Evolutionary conservation across 2,888 invertebrate genomes (phyloP).

Genomic region (Stictocephala bisonia): DNA sequence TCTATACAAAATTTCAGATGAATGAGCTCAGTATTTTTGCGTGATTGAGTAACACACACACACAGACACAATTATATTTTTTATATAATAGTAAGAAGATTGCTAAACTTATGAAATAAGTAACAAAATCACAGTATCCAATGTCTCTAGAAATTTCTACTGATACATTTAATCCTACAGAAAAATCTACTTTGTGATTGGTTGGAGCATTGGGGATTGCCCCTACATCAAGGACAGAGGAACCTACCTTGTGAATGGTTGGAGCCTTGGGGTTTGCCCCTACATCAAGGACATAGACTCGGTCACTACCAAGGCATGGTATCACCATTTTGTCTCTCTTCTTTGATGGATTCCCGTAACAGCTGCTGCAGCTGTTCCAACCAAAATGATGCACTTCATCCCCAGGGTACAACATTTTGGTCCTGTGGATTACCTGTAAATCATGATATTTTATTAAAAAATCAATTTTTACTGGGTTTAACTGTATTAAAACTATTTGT

Average conservation of each 20-base stretch:
- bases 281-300: constrained; percentile 87
- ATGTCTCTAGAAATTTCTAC: too few species aligned
- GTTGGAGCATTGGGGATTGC: too few species aligned
- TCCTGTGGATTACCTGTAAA: constrained; percentile 84
- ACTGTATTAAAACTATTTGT: background rate
- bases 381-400: constrained; percentile 97
- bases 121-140: too few species aligned
- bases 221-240: too few species aligned
- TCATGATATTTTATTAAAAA: constrained; percentile 7
- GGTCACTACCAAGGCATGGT: constrained; percentile 83
- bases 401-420: constrained; percentile 78
- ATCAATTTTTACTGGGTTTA: background rate
- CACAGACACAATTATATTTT: too few species aligned
- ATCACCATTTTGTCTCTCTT: constrained; percentile 83
- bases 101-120: too few species aligned
- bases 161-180: too few species aligned
- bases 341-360: constrained; percentile 70
- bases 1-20: too few species aligned
- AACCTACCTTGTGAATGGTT: constrained; percentile 76
- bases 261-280: constrained; percentile 79
- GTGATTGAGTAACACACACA: too few species aligned
- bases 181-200: too few species aligned
- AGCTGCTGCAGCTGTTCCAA: constrained; percentile 98
- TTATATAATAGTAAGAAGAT: too few species aligned
- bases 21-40: too few species aligned